Evolutionary conservation across 2,888 invertebrate genomes (phyloP).

Genomic region (Heliconius charithonia): DNA sequence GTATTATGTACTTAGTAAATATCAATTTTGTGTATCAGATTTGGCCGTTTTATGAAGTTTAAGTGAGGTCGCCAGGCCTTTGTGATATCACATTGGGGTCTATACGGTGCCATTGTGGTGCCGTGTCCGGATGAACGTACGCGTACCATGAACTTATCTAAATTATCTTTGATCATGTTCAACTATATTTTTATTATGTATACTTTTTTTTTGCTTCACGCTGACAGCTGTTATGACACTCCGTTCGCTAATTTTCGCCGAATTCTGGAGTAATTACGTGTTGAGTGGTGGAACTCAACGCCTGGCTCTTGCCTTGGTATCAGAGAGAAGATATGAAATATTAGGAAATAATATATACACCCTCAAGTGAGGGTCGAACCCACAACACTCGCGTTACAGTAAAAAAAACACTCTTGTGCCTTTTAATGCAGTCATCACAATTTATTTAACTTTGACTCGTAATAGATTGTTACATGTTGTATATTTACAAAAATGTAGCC

Average conservation of each 20-base stretch:
- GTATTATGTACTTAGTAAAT: constrained; percentile 19
- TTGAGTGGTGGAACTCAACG: no score
- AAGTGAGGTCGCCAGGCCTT: constrained; percentile 34
- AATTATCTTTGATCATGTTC: constrained; percentile 25
- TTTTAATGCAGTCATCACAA: no score
- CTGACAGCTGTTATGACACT: no score
- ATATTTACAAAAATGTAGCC: constrained; percentile 4
- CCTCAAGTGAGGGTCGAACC: no score
- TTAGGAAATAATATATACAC: no score
- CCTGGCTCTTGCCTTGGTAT: no score
- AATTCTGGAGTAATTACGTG: no score
- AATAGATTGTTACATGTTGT: neutral
- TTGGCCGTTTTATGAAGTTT: constrained; percentile 30
- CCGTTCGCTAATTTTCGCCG: no score
- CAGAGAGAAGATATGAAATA: no score
- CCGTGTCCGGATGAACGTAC: constrained; percentile 29
- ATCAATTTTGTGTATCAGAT: constrained; percentile 26
- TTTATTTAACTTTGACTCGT: neutral
- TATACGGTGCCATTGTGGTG: constrained; percentile 27
- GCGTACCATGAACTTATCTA: constrained; percentile 22
- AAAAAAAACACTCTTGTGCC: no score
- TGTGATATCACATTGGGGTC: constrained; percentile 32
- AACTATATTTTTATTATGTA: neutral
- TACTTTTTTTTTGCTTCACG: neutral
- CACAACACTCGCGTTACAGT: no score